Evolutionary conservation across 1,140 invertebrate species (phyloP).

Genomic region (Drosophila kepulauana): DNA sequence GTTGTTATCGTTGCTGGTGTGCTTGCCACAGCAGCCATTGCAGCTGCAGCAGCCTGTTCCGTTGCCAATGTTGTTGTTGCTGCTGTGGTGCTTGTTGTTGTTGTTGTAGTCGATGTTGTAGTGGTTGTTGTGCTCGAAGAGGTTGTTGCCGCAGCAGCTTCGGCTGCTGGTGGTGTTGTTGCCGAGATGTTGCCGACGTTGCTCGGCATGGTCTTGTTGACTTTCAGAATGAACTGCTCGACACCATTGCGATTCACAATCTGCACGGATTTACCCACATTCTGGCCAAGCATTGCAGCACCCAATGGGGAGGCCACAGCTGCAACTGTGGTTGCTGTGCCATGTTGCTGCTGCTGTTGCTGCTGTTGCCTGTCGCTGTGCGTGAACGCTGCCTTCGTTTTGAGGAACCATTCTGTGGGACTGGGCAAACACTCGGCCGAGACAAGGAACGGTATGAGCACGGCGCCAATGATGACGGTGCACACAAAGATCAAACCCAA

Average conservation of each 20-base stretch:
- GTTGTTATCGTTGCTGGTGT: constrained; percentile 19
- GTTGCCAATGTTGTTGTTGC: constrained; percentile 12
- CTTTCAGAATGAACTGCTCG: constrained; percentile 69
- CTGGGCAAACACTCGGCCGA: constrained; percentile 80
- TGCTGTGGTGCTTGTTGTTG: constrained; percentile 13
- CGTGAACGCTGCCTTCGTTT: constrained; percentile 77
- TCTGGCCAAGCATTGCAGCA: constrained; percentile 35
- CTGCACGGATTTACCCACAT: constrained; percentile 66
- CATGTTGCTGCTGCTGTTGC: not conserved
- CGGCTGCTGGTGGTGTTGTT: not conserved
- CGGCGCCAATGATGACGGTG: constrained; percentile 80
- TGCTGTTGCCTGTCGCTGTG: constrained; percentile 39
- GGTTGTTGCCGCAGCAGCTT: constrained; percentile 18
- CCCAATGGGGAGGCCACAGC: constrained; percentile 20
- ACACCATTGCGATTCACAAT: constrained; percentile 76
- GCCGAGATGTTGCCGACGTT: not conserved
- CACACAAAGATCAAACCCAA: constrained; percentile 80
- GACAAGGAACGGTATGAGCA: constrained; percentile 79
- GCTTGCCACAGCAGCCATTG: constrained; percentile 4
- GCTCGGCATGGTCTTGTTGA: constrained; percentile 62
- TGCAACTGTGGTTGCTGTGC: constrained; percentile 14
- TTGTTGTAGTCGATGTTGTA: constrained; percentile 8
- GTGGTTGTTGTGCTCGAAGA: constrained; percentile 19
- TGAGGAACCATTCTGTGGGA: constrained; percentile 84
- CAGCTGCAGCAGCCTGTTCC: constrained; percentile 1